Base-by-base conservation (phyloP, 2,113 vertebrate genomes). In the Eudyptes chrysolophus region DNA sequence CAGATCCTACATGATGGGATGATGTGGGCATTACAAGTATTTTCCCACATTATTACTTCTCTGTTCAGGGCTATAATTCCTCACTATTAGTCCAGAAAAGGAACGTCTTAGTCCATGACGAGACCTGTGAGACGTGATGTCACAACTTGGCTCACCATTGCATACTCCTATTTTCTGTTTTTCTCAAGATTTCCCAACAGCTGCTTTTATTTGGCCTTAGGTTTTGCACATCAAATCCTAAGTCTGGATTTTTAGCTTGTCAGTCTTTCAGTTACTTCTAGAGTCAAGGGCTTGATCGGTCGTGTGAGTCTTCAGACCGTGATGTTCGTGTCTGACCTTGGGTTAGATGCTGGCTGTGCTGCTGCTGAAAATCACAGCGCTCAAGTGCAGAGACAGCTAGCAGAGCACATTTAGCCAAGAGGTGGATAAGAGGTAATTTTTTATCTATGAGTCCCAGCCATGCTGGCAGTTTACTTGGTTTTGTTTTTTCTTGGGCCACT, bases 261-360 rank as follows among this genome's bases (percentile, higher is more conserved):
- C 3, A 6, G 3, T 36, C 51, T 72, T 61, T 19, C 40, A 62
- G 29, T 10, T 48, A 1, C 21, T 75, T 48, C 46, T 58, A 30
- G 62, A 83, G 49, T 78, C 26, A 30, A 52, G 29, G n/a, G 11
- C 10, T 11, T 32, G 38, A 7, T 18, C 3, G 7, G 24, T 15
- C 2, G 2, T 19, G 54, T 0, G 3, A 77, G 49, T 16, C 42
- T 77, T 65, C 9, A 5, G 49, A 10, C 26, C 3, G 0, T 29
- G 13, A 7, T 16, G 46, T 29, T 88, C 0, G 0, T 24, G 25
- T 11, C 44, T 79, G 84, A 40, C 65, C 30, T 8, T 7, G 42
- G 48, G 14, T 44, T 34, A 61, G 68, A 25, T 9, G 54, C 12
- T 76, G 40, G 32, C 34, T 24, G 27, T 58, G 42, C 70, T 76